Base-by-base conservation (phyloP, 2,888 invertebrate species). In the Endotricha flammealis region DNA sequence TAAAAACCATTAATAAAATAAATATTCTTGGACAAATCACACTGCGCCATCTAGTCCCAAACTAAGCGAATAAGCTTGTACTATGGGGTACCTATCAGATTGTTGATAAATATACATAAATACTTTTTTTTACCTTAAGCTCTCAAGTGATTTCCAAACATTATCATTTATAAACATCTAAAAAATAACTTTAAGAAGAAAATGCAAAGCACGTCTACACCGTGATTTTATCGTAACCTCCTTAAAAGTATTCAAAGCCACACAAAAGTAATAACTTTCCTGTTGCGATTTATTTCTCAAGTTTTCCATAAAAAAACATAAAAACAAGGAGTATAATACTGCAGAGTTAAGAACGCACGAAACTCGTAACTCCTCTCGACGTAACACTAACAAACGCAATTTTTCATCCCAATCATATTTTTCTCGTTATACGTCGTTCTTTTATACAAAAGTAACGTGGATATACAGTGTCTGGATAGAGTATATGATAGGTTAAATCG, bases 381-480 rank as follows among this genome's bases (percentile, higher is more conserved):
- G 45, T 50, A 44, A 42, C 43, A 48, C 56, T 62, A 58, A 64
- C 57, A 63, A 64, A 63, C 53, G 54, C 50, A 53, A 66, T 66
- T 58, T 59, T 53, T 65, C 64, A 65, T 52, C 39, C 24, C 41
- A 41, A 53, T 51, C 55, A 61, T 57, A 55, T 62, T 60, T 59
- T 52, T 42, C 46, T 51, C 37, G 48, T 51, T 53, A 57, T 43
- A 32, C 24, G 31, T 41, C 46, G 29, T 43, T 45, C 42, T 44
- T 29, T 25, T 30, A 12, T 31, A 28, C 20, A 30, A 29, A 31
- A 29, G 20, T 9, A 23, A 13, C 20, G 12, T 11, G 1, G 12
- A 27, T 27, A 27, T 27, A 20, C 8, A 20, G 20, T 4, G 8
- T 8, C 8, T 12, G n/a, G 7, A 28, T 9, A 24, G n/a, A 29